Evolutionary conservation across 1,140 invertebrate genomes (phyloP).

Genomic region (Scaptomyza montana): DNA sequence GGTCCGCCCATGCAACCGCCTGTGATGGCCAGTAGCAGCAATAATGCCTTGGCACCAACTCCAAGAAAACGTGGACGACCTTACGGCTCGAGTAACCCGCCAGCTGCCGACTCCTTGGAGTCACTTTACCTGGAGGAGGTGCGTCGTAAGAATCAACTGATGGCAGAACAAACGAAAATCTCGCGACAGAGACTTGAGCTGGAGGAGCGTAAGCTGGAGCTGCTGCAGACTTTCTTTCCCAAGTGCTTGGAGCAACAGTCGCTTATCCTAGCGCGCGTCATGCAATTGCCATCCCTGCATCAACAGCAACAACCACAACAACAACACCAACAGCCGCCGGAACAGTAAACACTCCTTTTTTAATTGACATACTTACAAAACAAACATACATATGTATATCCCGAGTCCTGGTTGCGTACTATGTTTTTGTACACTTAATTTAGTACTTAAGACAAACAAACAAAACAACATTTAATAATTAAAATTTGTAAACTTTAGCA

Average conservation of each 20-base stretch:
- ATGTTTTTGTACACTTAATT: constrained; percentile 33
- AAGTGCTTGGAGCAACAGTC: constrained; percentile 74
- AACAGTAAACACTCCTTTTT: constrained; percentile 32
- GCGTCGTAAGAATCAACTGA: constrained; percentile 68
- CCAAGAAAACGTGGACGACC: constrained; percentile 67
- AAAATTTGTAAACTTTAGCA: constrained; percentile 17
- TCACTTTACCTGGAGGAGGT: constrained; percentile 69
- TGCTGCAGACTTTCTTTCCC: constrained; percentile 73
- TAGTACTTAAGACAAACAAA: constrained; percentile 17
- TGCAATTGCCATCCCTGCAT: constrained; percentile 44
- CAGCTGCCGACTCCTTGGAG: constrained; percentile 61
- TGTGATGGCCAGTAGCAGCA: constrained; percentile 5
- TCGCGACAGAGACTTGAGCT: constrained; percentile 63
- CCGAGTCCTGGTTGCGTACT: constrained; percentile 22
- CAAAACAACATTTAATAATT: constrained; percentile 10
- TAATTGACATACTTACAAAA: background rate
- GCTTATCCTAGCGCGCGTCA: constrained; percentile 54
- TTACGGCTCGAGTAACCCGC: constrained; percentile 55
- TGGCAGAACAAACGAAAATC: constrained; percentile 73
- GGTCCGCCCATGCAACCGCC: constrained; percentile 27
- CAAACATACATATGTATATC: constrained; percentile 25
- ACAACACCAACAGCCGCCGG: constrained; percentile 13
- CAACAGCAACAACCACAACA: constrained; percentile 1
- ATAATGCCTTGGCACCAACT: constrained; percentile 3
- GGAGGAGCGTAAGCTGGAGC: constrained; percentile 69